Percentiles rank a stretch among this genome's conserved stretches.
Conservation (phyloP, 1,140 invertebrate species). For the Ptiloglossa arizonensis region DNA sequence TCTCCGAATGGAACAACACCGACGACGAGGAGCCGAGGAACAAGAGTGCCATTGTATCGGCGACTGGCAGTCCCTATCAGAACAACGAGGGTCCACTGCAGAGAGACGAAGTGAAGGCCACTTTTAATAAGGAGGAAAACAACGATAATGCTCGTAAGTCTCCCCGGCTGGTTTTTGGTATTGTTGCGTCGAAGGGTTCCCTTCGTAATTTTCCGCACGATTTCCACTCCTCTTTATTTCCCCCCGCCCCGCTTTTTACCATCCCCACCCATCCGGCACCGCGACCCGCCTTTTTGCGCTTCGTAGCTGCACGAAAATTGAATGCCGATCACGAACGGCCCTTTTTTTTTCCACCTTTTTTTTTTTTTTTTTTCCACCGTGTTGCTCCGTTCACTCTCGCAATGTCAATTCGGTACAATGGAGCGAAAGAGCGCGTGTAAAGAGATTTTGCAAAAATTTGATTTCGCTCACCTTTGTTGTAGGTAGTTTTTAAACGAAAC, state of each 20-base stretch:
- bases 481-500: background rate
- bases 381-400: background rate
- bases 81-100: constrained; percentile 85
- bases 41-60: constrained; percentile 75
- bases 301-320: constrained; percentile 27
- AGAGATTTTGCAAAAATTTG: constrained; percentile 7
- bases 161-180: constrained; percentile 39
- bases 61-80: constrained; percentile 77
- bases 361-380: background rate
- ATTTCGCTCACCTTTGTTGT: background rate
- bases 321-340: constrained; percentile 40
- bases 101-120: constrained; percentile 86
- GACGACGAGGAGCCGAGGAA: constrained; percentile 84
- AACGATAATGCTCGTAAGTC: constrained; percentile 77
- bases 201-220: constrained; percentile 61
- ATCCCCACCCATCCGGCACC: no score
- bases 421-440: background rate
- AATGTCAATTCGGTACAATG: background rate
- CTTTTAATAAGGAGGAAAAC: constrained; percentile 82
- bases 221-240: constrained; percentile 48
- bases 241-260: no score
- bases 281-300: background rate
- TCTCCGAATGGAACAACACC: constrained; percentile 87
- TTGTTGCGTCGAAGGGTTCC: constrained; percentile 51
- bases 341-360: constrained; percentile 7